phyloP scores from a whole-genome alignment of 35 echinoderm and acorn worm genomes.

The Anneissia japonica region DNA sequence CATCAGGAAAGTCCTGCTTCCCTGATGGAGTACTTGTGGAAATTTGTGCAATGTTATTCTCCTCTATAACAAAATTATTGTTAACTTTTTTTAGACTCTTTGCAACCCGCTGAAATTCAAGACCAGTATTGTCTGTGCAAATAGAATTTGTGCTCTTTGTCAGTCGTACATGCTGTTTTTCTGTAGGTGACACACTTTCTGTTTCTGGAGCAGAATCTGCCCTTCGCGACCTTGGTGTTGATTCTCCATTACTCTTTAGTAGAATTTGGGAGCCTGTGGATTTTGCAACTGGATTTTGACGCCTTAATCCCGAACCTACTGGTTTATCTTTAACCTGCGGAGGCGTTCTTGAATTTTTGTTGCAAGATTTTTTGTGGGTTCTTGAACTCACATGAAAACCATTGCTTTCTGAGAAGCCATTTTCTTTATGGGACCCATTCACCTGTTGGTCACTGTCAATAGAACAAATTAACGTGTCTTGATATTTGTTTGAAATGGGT shows the following conservation, averaged over 20 bases:
- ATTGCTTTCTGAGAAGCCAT: neutral
- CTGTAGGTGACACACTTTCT: neutral
- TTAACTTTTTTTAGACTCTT: neutral
- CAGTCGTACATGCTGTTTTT: neutral
- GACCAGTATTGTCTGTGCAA: neutral
- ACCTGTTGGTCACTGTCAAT: neutral
- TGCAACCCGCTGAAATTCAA: constrained; percentile 8
- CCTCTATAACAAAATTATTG: neutral
- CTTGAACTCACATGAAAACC: neutral
- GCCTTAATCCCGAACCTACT: neutral
- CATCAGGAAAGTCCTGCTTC: neutral
- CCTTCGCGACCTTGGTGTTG: neutral
- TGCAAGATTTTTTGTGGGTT: neutral
- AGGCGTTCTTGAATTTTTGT: neutral
- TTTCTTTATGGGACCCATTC: neutral
- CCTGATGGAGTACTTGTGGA: neutral
- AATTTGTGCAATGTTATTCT: too few species aligned
- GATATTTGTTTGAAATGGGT: neutral
- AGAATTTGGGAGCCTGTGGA: neutral
- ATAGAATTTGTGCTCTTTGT: neutral
- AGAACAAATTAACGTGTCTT: neutral
- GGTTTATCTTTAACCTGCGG: neutral
- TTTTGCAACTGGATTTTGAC: neutral
- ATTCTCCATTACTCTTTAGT: neutral
- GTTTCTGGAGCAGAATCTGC: neutral